Evolutionary conservation across 2,113 vertebrate species (phyloP).

Genomic region (Scomber scombrus): DNA sequence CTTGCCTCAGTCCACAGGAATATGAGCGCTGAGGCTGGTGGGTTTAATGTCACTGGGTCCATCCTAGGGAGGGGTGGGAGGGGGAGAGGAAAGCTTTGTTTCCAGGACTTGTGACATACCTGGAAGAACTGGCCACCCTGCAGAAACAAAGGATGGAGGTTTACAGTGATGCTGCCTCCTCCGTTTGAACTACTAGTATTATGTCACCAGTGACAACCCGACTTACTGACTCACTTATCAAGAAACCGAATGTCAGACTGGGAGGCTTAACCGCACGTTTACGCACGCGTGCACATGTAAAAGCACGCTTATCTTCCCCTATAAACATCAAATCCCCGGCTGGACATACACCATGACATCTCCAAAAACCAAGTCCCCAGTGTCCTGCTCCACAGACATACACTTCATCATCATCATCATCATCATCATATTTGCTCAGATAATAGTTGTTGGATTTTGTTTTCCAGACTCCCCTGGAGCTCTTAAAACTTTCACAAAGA

Average conservation of each 20-base stretch:
- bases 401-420: not conserved
- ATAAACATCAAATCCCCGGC: conserved; percentile 17
- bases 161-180: not conserved
- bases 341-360: not conserved
- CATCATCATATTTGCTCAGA: conserved; percentile 1
- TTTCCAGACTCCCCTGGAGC: not conserved
- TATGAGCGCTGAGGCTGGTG: conserved; percentile 4
- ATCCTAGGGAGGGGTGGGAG: not conserved
- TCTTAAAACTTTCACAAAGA: conserved; percentile 33
- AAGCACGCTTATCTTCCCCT: conserved; percentile 30
- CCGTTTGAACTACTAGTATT: conserved; percentile 9
- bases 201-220: conserved; percentile 4
- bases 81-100: conserved; percentile 5
- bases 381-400: not conserved
- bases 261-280: conserved; percentile 13
- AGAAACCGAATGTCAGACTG: conserved; percentile 29
- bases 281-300: conserved; percentile 35
- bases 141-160: conserved; percentile 4
- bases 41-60: not conserved
- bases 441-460: conserved; percentile 5
- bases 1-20: conserved; percentile 12
- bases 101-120: conserved; percentile 24
- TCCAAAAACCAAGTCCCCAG: not conserved
- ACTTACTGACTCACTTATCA: not conserved
- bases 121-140: conserved; percentile 9